Evolutionary conservation across 2,113 vertebrate genomes (phyloP).

Genomic region (Paracyprichromis sp.): DNA sequence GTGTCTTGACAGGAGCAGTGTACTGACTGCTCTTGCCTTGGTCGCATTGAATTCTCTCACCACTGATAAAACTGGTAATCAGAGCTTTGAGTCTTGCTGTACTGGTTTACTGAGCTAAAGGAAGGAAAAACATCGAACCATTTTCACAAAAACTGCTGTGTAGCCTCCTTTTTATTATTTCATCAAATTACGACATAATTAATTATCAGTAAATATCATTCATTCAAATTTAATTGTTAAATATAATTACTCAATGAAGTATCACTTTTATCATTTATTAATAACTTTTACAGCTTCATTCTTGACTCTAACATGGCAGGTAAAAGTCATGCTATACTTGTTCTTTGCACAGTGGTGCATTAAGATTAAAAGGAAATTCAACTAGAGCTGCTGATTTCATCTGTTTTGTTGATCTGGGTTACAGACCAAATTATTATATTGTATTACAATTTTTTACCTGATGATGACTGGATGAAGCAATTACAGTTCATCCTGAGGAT

Average conservation of each 20-base stretch:
- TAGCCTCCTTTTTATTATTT: background rate
- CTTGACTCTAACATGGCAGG: background rate
- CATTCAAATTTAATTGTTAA: rapidly evolving
- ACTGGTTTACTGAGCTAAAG: background rate
- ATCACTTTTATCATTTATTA: too few relatives aligned
- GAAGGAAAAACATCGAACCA: background rate
- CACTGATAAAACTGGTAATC: background rate
- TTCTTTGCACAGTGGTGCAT: background rate
- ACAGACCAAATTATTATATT: background rate
- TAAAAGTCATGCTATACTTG: background rate
- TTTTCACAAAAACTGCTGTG: background rate
- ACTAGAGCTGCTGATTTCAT: background rate
- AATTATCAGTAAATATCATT: background rate
- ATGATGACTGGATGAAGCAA: background rate
- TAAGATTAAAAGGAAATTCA: background rate
- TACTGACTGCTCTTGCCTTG: background rate
- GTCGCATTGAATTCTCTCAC: background rate
- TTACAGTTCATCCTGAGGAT: background rate
- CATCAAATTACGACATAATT: background rate
- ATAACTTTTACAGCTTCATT: background rate
- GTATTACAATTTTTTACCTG: background rate
- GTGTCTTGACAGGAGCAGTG: background rate
- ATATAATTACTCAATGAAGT: background rate
- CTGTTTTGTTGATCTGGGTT: rapidly evolving
- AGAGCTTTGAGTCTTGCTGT: background rate